Percentiles rank a stretch among this genome's conserved stretches.
These are phyloP conservation scores for Rhipidura dahli DNA, from an alignment of 2,113 vertebrate species.

Conservation along the genomic window DNA sequence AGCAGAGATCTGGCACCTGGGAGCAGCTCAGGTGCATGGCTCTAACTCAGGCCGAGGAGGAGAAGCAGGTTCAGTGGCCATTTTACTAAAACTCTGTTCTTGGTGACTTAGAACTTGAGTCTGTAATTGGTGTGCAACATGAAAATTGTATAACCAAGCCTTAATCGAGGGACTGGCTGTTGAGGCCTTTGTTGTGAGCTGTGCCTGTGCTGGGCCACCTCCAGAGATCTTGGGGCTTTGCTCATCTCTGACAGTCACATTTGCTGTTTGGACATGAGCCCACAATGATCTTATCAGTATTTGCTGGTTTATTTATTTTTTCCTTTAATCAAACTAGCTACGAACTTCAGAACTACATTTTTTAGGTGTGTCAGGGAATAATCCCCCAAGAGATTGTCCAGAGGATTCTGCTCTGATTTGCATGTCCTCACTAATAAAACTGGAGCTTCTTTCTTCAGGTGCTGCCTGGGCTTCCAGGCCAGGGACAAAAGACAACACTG, in stretches of 20 bases:
- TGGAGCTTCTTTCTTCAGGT: background rate
- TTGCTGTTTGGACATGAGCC: background rate
- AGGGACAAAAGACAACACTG: background rate
- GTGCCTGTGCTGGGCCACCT: background rate
- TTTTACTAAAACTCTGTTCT: background rate
- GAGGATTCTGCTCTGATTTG: background rate
- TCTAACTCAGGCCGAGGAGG: background rate
- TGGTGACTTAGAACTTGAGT: background rate
- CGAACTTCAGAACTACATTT: background rate
- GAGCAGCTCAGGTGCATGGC: fast-evolving
- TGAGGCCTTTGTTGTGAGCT: background rate
- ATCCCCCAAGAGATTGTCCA: background rate
- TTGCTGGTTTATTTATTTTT: background rate
- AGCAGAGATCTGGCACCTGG: background rate
- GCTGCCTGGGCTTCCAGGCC: background rate
- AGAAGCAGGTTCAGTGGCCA: background rate
- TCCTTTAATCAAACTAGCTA: background rate
- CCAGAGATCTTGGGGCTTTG: background rate
- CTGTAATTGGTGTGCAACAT: fast-evolving
- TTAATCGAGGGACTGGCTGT: background rate
- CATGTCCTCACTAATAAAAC: background rate
- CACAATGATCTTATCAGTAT: background rate
- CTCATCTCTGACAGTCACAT: background rate
- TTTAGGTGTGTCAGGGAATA: background rate
- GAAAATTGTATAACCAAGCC: background rate